These are phyloP conservation scores for Nesogale talazaci DNA, from an alignment of 2,113 vertebrate species.

Conservation along the genomic window DNA sequence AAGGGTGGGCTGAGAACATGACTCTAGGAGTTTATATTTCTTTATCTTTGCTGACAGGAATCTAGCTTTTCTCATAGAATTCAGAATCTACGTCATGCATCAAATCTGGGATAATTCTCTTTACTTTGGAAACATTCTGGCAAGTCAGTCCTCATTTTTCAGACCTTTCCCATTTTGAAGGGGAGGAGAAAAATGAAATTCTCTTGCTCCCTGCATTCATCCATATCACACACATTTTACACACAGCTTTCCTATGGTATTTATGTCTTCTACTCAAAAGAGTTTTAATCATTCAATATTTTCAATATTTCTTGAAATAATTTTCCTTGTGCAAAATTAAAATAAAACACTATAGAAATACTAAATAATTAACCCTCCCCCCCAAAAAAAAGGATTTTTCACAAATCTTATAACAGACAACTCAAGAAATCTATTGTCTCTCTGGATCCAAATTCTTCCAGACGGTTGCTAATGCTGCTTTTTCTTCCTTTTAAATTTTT, in stretches of 20 bases:
- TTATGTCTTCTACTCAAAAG: neutral
- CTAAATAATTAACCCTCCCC: constrained; percentile 46
- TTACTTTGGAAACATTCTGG: neutral
- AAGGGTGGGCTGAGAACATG: constrained; percentile 19
- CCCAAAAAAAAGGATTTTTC: constrained; percentile 47
- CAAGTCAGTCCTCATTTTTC: neutral
- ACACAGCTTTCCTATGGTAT: neutral
- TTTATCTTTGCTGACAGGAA: constrained; percentile 6
- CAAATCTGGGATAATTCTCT: constrained; percentile 1
- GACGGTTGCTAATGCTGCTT: neutral
- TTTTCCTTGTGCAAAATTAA: constrained; percentile 60
- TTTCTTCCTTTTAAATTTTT: neutral
- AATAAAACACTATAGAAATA: constrained; percentile 53
- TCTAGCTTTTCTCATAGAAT: neutral
- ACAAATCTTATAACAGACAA: neutral
- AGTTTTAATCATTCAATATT: constrained; percentile 62
- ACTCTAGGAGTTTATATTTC: constrained; percentile 14
- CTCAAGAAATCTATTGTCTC: neutral
- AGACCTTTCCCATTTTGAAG: neutral
- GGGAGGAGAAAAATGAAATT: neutral
- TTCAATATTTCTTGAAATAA: constrained; percentile 64
- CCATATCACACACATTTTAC: neutral
- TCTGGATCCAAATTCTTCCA: neutral
- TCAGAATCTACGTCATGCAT: neutral
- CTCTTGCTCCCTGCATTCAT: neutral